Conservation (phyloP, 1,140 invertebrate genomes). For the Diorhabda elongata region DNA sequence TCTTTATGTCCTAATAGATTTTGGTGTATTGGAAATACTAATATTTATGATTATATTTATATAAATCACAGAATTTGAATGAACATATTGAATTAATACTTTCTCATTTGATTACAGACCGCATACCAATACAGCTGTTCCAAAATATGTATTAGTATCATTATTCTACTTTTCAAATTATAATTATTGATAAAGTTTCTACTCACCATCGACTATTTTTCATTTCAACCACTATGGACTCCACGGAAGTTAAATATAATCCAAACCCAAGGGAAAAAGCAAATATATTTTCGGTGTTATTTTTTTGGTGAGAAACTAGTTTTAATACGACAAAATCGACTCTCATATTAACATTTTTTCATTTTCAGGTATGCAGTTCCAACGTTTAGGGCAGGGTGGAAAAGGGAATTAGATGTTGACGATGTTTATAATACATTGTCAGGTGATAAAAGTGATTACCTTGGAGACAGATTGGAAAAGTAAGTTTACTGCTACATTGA, state of each 20-base stretch:
- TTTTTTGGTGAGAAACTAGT: slow-evolving; percentile 1
- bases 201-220: no score
- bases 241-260: slow-evolving; percentile 2
- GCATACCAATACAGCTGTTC: no score
- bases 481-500: background rate
- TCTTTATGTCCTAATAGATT: no score
- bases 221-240: background rate
- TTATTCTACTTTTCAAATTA: no score
- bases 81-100: no score
- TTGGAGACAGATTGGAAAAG: slow-evolving; percentile 5
- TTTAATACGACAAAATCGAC: background rate
- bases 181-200: no score
- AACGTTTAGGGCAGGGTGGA: background rate
- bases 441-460: slow-evolving; percentile 1
- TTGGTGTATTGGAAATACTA: no score
- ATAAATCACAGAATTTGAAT: no score
- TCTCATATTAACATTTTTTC: background rate
- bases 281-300: slow-evolving; percentile 5
- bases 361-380: background rate
- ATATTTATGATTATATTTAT: no score
- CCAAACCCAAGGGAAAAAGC: slow-evolving; percentile 6
- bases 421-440: background rate
- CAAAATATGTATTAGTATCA: no score
- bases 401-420: slow-evolving; percentile 1
- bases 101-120: no score